Base-by-base conservation (phyloP, 2,888 invertebrate species). In the Troides aeacus region DNA sequence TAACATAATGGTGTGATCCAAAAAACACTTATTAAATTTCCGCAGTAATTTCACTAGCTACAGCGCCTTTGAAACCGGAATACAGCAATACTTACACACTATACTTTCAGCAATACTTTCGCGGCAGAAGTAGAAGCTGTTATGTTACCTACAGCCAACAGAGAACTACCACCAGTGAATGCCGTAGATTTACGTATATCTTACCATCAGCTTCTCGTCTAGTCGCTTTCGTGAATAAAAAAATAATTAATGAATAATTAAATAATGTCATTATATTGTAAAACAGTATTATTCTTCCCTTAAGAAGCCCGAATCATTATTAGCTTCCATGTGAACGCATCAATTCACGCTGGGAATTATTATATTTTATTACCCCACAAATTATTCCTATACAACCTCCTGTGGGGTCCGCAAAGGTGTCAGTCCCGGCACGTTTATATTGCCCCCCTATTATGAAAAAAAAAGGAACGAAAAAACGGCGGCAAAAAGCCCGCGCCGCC, bases 321-420 rank as follows among this genome's bases (percentile, higher is more conserved):
- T 30, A 65, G 17, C 36, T 60, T 56, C 68, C 70, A 71, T 68
- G 65, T 71, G 71, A 65, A 36, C 64, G 56, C 50, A 64, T 68
- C 72, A 66, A 59, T 68, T 71, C 73, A 73, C 65, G 73, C 75
- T 72, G 78, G 73, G 82, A 83, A 84, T 88, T 86, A 88, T 89
- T 87, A 87, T 86, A 85, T 84, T 90, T 89, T 90, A 89, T 89
- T 88, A 86, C 84, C 80, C 86, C 88, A 87, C 90, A 89, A 91
- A 90, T 89, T 85, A 86, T 83, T 80, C 71, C 80, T 80, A 81
- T 80, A 83, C 78, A 79, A 78, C 85, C 84, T 82, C 88, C 81
- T 90, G 92, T 92, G 92, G 86, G 92, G 89, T 91, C 91, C 82
- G 80, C 82, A 81, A 88, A 92, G 90, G 92, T 92, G 92, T 92